These are phyloP conservation scores for Leptinotarsa tumamoca DNA, from an alignment of 2,888 invertebrate genomes.

Conservation along the genomic window DNA sequence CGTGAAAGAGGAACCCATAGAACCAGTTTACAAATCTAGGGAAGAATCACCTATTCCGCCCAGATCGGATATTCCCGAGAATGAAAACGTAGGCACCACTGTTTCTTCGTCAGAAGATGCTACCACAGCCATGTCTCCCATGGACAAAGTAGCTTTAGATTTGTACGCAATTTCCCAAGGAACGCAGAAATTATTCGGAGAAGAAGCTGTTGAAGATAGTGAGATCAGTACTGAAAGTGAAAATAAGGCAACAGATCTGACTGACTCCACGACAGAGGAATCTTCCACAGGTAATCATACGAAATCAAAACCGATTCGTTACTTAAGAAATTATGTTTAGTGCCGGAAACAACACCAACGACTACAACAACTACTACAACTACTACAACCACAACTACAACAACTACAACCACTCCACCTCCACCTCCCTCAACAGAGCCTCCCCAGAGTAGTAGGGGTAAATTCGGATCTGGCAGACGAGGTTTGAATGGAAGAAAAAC, in stretches of 20 bases:
- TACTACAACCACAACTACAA: conserved; percentile 69
- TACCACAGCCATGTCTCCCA: conserved; percentile 76
- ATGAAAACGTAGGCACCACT: conserved; percentile 58
- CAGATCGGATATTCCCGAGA: conserved; percentile 60
- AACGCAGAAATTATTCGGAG: conserved; percentile 69
- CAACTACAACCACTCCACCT: conserved; percentile 67
- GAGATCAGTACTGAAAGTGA: conserved; percentile 63
- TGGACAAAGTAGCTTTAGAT: conserved; percentile 85
- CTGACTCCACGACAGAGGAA: conserved; percentile 47
- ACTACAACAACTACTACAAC: conserved; percentile 72
- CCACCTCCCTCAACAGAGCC: conserved; percentile 64
- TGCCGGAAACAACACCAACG: conserved; percentile 67
- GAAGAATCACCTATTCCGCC: conserved; percentile 9
- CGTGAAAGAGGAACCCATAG: conserved; percentile 56
- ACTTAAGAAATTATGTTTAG: conserved; percentile 41
- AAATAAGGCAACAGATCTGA: conserved; percentile 44
- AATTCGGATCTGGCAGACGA: conserved; percentile 51
- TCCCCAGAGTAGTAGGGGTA: conserved; percentile 50
- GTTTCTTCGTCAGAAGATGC: conserved; percentile 65
- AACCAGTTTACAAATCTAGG: conserved; percentile 59
- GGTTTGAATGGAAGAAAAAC: conserved; percentile 56
- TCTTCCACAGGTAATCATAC: conserved; percentile 43
- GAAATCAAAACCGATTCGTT: neutral
- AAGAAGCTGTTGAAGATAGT: conserved; percentile 61
- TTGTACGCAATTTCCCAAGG: conserved; percentile 82